phyloP scores from a whole-genome alignment of 2,888 invertebrate genomes.

The Pandemis cinnamomeana region DNA sequence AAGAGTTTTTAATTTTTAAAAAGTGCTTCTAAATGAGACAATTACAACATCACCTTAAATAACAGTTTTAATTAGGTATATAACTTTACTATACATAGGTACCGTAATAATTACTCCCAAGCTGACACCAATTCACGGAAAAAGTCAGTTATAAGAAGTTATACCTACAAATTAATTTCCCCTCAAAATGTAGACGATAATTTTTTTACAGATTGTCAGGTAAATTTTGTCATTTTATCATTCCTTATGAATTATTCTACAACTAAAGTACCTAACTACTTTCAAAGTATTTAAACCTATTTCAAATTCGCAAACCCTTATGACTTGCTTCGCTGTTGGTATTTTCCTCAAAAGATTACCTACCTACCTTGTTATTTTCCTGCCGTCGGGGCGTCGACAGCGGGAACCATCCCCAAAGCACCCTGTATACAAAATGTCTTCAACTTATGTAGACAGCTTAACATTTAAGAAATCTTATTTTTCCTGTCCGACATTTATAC shows the following conservation, averaged over 20 bases:
- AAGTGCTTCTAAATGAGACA: no score
- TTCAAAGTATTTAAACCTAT: background rate
- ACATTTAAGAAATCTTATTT: constrained; percentile 34
- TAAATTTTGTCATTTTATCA: background rate
- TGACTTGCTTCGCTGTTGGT: constrained; percentile 13
- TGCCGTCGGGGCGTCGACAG: constrained; percentile 42
- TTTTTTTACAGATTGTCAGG: no score
- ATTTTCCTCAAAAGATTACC: constrained; percentile 35
- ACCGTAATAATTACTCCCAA: no score
- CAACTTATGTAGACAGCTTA: constrained; percentile 26
- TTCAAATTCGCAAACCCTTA: background rate
- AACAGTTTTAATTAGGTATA: no score
- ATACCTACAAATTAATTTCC: no score
- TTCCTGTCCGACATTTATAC: constrained; percentile 20
- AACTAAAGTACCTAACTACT: background rate
- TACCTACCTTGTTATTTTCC: constrained; percentile 29
- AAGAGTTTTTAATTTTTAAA: no score
- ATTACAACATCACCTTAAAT: no score
- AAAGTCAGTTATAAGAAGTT: no score
- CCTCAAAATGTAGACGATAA: no score
- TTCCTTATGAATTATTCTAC: background rate
- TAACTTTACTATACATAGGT: no score
- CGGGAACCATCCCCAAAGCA: constrained; percentile 37
- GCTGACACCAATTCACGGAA: no score
- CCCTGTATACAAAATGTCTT: constrained; percentile 33